Conservation (phyloP, 2,797 vertebrate genomes). For the Florisuga fusca region DNA sequence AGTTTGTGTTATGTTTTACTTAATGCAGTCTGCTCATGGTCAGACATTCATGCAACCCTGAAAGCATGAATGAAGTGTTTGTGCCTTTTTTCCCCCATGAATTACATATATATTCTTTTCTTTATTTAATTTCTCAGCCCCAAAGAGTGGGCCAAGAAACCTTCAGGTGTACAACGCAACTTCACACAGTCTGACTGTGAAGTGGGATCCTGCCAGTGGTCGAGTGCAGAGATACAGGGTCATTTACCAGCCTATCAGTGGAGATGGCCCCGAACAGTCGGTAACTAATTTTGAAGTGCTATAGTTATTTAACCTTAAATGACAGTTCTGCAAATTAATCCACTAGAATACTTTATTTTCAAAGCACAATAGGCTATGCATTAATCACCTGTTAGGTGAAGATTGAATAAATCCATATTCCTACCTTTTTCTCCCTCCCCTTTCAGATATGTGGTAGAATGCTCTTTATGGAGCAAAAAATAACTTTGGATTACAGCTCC, state of each 20-base stretch:
- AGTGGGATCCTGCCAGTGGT: conserved; percentile 91
- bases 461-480: neutral
- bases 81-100: neutral
- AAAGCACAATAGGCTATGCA: neutral
- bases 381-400: neutral
- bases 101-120: neutral
- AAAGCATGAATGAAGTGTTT: neutral
- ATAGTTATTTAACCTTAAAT: neutral
- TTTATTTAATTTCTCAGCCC: conserved; percentile 76
- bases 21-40: neutral
- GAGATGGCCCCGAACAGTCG: conserved; percentile 80
- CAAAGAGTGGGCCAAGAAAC: conserved; percentile 87
- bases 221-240: conserved; percentile 90
- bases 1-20: neutral
- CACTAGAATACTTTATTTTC: neutral
- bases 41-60: neutral
- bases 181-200: conserved; percentile 86
- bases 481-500: neutral
- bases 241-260: conserved; percentile 81
- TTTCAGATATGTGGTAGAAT: neutral
- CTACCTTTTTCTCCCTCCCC: neutral
- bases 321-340: neutral
- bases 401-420: neutral
- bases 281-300: conserved; percentile 76
- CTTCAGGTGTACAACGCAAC: conserved; percentile 93